These are phyloP conservation scores for Ametastegia equiseti DNA, from an alignment of 2,888 invertebrate genomes.

Conservation along the genomic window DNA sequence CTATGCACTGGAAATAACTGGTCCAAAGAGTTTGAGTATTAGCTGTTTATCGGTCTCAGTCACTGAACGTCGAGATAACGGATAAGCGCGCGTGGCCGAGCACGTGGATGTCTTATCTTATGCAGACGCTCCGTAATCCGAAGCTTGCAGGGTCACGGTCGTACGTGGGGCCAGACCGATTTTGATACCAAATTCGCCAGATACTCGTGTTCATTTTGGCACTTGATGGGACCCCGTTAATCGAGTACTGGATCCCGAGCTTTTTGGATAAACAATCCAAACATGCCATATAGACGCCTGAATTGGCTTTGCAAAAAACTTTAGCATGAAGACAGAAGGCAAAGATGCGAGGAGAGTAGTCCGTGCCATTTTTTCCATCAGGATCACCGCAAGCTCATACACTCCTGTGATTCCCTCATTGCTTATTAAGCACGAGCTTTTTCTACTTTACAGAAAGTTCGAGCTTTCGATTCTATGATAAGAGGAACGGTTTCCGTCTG, in stretches of 20 bases:
- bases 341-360: too few relatives aligned
- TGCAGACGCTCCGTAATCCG: conserved; percentile 27
- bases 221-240: background rate
- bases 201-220: background rate
- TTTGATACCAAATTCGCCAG: background rate
- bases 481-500: background rate
- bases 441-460: too few relatives aligned
- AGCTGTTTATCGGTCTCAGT: background rate
- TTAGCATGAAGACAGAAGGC: too few relatives aligned
- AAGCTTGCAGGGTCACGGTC: conserved; percentile 15
- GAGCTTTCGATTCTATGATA: background rate
- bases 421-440: too few relatives aligned
- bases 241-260: background rate
- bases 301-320: background rate
- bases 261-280: background rate
- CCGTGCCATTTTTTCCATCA: too few relatives aligned
- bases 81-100: background rate
- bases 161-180: background rate
- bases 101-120: conserved; percentile 38
- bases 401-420: too few relatives aligned
- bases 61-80: background rate
- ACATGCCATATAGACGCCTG: background rate
- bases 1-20: conserved; percentile 9
- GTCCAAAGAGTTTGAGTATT: background rate
- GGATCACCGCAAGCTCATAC: too few relatives aligned